Evolutionary conservation across 2,113 vertebrate genomes (phyloP).

Genomic region (Columbina picui): DNA sequence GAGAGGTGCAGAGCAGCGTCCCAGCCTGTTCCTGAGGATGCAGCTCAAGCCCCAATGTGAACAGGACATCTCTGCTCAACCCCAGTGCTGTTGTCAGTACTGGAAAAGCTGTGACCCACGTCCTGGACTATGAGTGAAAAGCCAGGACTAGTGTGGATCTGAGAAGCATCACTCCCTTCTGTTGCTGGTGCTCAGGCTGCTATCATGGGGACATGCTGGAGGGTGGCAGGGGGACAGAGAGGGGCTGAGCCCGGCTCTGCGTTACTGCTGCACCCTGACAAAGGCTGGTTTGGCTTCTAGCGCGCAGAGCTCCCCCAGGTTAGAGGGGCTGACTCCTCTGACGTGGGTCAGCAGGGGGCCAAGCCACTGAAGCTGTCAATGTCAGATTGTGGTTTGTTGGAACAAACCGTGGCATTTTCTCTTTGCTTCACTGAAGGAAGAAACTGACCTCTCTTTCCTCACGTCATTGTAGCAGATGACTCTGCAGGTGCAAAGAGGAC

Average conservation of each 20-base stretch:
- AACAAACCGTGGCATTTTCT: neutral
- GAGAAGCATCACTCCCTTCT: neutral
- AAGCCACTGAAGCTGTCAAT: no score
- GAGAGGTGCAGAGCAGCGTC: neutral
- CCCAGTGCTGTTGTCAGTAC: neutral
- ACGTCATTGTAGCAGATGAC: neutral
- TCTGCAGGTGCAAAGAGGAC: neutral
- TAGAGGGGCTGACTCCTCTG: neutral
- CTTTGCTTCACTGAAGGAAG: neutral
- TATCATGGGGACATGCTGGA: neutral
- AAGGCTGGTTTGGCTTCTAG: neutral
- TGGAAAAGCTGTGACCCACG: neutral
- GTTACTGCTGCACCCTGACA: neutral
- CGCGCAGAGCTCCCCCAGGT: neutral
- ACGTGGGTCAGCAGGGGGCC: fast-evolving
- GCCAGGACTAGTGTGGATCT: neutral
- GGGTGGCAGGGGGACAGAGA: neutral
- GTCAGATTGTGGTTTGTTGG: no score
- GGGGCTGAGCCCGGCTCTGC: fast-evolving
- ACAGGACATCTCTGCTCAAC: neutral
- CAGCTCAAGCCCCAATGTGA: neutral
- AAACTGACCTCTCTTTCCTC: neutral
- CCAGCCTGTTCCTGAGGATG: neutral
- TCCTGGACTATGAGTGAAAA: neutral
- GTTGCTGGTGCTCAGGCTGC: neutral